These are phyloP conservation scores for Phalacrocorax pelagicus DNA, from an alignment of 2,113 vertebrate species.

Conservation along the genomic window DNA sequence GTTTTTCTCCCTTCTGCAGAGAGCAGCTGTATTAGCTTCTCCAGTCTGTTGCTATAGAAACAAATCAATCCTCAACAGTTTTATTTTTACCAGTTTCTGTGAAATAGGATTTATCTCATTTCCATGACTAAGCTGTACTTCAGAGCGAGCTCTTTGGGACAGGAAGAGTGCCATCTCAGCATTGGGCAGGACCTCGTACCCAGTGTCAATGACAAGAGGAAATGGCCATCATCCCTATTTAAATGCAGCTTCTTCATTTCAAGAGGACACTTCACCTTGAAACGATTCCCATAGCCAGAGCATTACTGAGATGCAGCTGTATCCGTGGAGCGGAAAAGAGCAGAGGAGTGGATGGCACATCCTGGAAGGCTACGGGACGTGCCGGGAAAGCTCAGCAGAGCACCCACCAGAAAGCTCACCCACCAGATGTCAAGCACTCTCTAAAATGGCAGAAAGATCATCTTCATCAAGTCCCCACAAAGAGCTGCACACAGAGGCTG, in stretches of 20 bases:
- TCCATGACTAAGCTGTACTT: conserved; percentile 32
- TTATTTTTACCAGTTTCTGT: conserved; percentile 65
- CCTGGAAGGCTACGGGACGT: rapidly evolving
- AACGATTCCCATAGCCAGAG: neutral
- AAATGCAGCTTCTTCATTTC: neutral
- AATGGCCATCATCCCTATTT: neutral
- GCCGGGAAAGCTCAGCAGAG: neutral
- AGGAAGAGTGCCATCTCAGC: neutral
- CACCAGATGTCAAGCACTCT: neutral
- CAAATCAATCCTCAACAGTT: conserved; percentile 62
- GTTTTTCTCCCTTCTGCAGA: conserved; percentile 31
- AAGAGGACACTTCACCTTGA: neutral
- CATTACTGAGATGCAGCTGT: neutral
- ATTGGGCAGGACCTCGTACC: neutral
- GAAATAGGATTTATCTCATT: conserved; percentile 55
- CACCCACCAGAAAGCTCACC: neutral
- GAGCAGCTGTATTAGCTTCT: conserved; percentile 41
- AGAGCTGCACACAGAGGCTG: neutral
- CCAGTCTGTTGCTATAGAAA: conserved; percentile 59
- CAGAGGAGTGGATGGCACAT: neutral
- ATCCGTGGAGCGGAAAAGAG: rapidly evolving
- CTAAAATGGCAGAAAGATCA: neutral
- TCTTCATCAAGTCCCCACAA: neutral
- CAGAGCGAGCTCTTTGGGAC: neutral
- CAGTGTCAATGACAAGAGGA: neutral